A percentile compares a stretch with the other conserved stretches of the same genome.
Conservation (phyloP, 2,888 invertebrate genomes). For the Callyntrura sp. region DNA sequence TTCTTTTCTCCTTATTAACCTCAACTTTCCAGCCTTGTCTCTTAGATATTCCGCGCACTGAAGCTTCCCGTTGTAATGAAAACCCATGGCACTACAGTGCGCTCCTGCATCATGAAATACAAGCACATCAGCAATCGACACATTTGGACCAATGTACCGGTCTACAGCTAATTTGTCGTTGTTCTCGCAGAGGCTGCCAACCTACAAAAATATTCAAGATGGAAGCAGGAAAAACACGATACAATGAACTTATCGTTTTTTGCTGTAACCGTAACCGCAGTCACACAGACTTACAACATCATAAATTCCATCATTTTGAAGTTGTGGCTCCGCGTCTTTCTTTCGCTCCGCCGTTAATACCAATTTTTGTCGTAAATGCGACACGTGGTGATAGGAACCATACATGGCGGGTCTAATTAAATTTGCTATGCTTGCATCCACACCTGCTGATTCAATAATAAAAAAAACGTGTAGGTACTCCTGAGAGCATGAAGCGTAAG, state of each 20-base stretch:
- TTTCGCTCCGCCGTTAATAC: background rate
- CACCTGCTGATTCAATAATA: slow-evolving; percentile 39
- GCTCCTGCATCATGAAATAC: slow-evolving; percentile 67
- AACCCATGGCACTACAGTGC: slow-evolving; percentile 68
- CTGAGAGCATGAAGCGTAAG: background rate
- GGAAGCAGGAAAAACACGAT: background rate
- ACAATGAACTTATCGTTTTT: too few species aligned
- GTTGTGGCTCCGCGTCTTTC: background rate
- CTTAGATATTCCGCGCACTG: slow-evolving; percentile 60
- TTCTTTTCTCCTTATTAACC: slow-evolving; percentile 46
- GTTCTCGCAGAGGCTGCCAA: slow-evolving; percentile 70
- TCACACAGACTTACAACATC: slow-evolving; percentile 58
- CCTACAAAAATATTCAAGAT: slow-evolving; percentile 17
- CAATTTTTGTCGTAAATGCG: background rate
- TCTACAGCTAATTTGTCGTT: slow-evolving; percentile 65
- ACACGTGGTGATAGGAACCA: slow-evolving; percentile 65
- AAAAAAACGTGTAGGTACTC: background rate
- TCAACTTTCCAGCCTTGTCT: background rate
- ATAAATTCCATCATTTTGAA: slow-evolving; percentile 37
- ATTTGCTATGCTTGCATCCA: slow-evolving; percentile 70
- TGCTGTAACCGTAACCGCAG: background rate
- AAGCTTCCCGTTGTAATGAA: slow-evolving; percentile 73
- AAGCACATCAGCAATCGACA: slow-evolving; percentile 58
- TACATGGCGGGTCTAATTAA: slow-evolving; percentile 70
- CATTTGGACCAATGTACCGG: slow-evolving; percentile 11